Percentiles rank a stretch among this genome's conserved stretches.
phyloP scores from a whole-genome alignment of 2,113 vertebrate genomes.

The Stercorarius parasiticus region DNA sequence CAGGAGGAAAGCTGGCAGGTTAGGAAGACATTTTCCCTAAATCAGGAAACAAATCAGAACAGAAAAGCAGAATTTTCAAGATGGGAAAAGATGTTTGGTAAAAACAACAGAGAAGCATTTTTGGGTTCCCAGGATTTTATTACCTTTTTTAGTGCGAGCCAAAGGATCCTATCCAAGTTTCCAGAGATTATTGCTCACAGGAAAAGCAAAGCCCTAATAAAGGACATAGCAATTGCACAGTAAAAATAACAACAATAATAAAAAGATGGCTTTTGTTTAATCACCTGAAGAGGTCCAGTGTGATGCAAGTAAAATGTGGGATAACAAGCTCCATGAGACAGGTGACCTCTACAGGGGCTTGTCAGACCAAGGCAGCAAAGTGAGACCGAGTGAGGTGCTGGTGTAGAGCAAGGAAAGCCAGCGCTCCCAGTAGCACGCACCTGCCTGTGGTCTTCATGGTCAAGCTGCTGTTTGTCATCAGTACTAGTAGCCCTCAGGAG shows the following conservation, averaged over 20 bases:
- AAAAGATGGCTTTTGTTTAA: constrained; percentile 50
- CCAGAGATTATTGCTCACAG: constrained; percentile 49
- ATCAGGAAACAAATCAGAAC: constrained; percentile 2
- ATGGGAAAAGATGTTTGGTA: constrained; percentile 34
- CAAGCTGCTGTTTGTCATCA: background rate
- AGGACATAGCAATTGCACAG: constrained; percentile 14
- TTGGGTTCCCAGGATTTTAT: constrained; percentile 61
- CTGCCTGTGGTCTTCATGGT: background rate
- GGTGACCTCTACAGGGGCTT: background rate
- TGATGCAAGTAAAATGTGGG: background rate
- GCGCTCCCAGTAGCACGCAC: fast-evolving
- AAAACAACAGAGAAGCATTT: constrained; percentile 41
- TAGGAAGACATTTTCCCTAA: background rate
- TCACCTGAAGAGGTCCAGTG: background rate
- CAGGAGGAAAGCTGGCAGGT: background rate
- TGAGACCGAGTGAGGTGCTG: background rate
- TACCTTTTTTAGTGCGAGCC: constrained; percentile 50
- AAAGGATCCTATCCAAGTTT: constrained; percentile 56
- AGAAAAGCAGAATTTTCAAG: constrained; percentile 43
- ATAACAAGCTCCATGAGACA: background rate
- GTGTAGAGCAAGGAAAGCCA: background rate
- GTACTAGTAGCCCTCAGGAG: background rate
- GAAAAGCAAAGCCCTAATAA: constrained; percentile 54
- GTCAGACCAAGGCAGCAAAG: background rate
- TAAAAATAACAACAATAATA: constrained; percentile 45